A percentile compares a stretch with the other conserved stretches of the same genome.
Conservation (phyloP, 2,888 invertebrate species). For the Cerceris rybyensis region DNA sequence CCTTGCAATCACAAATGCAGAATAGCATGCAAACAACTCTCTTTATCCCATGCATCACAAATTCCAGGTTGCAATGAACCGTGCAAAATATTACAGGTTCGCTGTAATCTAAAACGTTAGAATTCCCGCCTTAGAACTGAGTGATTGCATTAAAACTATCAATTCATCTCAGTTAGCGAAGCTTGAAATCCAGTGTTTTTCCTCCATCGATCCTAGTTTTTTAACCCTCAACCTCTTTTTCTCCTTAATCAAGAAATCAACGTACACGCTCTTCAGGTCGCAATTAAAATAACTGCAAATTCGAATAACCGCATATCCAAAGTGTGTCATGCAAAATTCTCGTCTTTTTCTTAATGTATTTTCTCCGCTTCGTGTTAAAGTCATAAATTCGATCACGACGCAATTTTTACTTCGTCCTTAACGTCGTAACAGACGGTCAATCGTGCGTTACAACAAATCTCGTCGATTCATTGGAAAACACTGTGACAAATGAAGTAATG, state of each 20-base stretch:
- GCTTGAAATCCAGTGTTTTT: neutral
- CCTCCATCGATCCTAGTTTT: neutral
- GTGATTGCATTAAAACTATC: neutral
- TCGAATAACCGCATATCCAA: no score
- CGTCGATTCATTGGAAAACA: conserved; percentile 27
- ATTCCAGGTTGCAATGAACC: conserved; percentile 21
- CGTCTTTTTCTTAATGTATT: no score
- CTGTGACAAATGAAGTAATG: conserved; percentile 60
- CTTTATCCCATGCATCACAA: neutral
- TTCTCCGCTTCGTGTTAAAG: no score
- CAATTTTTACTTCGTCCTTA: neutral
- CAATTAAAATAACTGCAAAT: no score
- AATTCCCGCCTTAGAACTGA: neutral
- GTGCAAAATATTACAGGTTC: conserved; percentile 10
- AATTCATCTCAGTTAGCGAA: neutral
- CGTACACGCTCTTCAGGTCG: no score
- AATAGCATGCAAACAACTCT: no score
- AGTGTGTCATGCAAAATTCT: no score
- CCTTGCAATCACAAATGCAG: no score
- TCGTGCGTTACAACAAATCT: neutral
- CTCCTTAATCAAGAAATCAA: no score
- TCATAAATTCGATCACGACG: neutral
- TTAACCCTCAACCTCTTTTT: no score
- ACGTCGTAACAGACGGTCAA: neutral
- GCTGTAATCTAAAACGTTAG: neutral